Conservation (phyloP, 2,797 vertebrate species). For the Protonibea diacanthus region DNA sequence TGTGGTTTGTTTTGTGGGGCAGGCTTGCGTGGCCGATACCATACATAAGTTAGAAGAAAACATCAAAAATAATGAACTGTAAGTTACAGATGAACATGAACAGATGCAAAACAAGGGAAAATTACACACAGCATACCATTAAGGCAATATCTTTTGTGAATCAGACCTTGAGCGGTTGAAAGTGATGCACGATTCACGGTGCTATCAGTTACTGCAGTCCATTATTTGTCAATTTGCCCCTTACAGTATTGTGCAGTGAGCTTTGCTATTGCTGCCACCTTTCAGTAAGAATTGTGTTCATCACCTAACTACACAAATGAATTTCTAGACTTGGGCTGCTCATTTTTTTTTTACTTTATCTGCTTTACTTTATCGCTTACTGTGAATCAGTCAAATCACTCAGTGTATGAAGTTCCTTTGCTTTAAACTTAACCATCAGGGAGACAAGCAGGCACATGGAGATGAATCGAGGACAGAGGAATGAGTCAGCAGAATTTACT, state of each 20-base stretch:
- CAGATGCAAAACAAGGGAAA: too few relatives aligned
- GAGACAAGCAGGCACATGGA: slow-evolving; percentile 17
- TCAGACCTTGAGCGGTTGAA: too few relatives aligned
- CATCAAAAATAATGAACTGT: too few relatives aligned
- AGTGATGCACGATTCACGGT: too few relatives aligned
- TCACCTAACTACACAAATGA: not conserved
- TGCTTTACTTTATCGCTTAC: slow-evolving; percentile 6
- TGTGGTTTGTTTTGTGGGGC: not conserved
- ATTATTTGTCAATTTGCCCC: too few relatives aligned
- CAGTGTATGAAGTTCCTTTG: slow-evolving; percentile 2
- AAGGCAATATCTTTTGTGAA: too few relatives aligned
- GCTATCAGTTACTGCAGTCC: too few relatives aligned
- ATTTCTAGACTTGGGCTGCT: not conserved
- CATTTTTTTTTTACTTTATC: slow-evolving; percentile 12
- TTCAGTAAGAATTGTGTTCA: slow-evolving; percentile 27
- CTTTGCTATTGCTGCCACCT: slow-evolving; percentile 56
- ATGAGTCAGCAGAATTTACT: slow-evolving; percentile 59
- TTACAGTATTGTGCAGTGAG: not conserved
- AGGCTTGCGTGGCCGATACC: not conserved
- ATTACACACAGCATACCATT: too few relatives aligned
- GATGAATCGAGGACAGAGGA: slow-evolving; percentile 12
- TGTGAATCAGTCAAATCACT: slow-evolving; percentile 14
- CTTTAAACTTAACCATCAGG: slow-evolving; percentile 8
- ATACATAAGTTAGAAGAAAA: not conserved
- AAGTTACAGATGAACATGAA: too few relatives aligned